Base-by-base conservation (phyloP, 37 sponge, comb jelly and placozoan species). In the Tethya wilhelma region DNA sequence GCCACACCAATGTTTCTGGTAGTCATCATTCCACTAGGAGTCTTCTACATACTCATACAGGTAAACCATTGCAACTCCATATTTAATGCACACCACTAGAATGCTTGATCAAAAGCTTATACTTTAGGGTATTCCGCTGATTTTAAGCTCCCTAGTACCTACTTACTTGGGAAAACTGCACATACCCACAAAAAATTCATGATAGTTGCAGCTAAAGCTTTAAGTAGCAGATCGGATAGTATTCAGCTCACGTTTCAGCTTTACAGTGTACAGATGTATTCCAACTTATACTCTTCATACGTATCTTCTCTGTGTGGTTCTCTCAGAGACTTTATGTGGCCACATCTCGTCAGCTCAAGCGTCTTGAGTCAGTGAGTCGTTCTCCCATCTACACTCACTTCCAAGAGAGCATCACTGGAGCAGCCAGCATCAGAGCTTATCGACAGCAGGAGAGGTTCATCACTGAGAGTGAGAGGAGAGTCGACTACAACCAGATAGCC, bases 361-460 rank as follows among this genome's bases (percentile, higher is more conserved):
- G 99, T 28, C 69, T 98, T 32, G 99, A 98, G 64, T 96, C 96
- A 25, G 73, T 91, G 73, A 87, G 83, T 32, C 90, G 96, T 22
- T 98, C 99, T 49, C 99, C 99, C 25, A 98, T 98, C 74, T 98
- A 94, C 90, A 80, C 97, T 8, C 99, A 98, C 71, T 98, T 98
- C 78, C 93, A 92, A 62, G 99, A 98, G 83, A 88, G 91, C 31
- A 74, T 98, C 49, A 67, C 71, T 23, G 98, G 99, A 2, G 89
- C 90, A 11, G 17, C 92, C 62, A 98, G 87, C 36, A 96, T 98
- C 62, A 82, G 99, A 64, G 99, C 92, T 23, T 98, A 98, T 74
- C 66, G 81, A 23, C 67, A 79, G 59, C 82, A 80, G 57, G 86
- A 82, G 1, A 74, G 84, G 42, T 98, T 98, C 73, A 86, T 93